A percentile compares a stretch with the other conserved stretches of the same genome.
Evolutionary conservation across 1,140 invertebrate species (phyloP).

Genomic region (Drosophila carrolli): DNA sequence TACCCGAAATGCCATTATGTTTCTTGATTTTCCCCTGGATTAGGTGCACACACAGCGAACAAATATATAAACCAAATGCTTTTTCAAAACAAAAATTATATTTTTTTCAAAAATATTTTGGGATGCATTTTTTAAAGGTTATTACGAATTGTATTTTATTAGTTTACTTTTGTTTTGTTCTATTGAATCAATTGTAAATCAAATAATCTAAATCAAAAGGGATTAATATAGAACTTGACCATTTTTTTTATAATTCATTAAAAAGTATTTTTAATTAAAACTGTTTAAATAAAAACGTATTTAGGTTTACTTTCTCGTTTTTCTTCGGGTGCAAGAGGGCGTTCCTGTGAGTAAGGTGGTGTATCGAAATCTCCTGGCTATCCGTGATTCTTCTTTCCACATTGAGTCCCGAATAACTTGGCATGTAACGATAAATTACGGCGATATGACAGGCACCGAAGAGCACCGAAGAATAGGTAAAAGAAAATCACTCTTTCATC

Average conservation of each 20-base stretch:
- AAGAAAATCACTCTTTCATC: conserved; percentile 9
- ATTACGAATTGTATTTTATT: too few species aligned
- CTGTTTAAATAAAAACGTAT: neutral
- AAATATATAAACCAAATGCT: too few species aligned
- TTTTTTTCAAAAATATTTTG: too few species aligned
- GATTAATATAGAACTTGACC: too few species aligned
- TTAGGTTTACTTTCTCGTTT: neutral
- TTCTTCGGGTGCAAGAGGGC: conserved; percentile 32
- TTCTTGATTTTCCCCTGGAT: conserved; percentile 79
- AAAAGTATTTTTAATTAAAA: too few species aligned
- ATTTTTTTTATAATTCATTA: too few species aligned
- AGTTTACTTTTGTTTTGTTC: too few species aligned
- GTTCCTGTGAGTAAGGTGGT: conserved; percentile 27
- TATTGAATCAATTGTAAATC: too few species aligned
- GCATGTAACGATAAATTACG: conserved; percentile 78
- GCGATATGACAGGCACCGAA: conserved; percentile 64
- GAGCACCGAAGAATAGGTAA: neutral
- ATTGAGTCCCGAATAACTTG: conserved; percentile 66
- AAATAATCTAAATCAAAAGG: too few species aligned
- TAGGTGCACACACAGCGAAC: conserved; percentile 34
- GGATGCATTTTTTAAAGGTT: too few species aligned
- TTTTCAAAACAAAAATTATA: too few species aligned
- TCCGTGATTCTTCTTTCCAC: conserved; percentile 42
- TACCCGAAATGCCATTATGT: conserved; percentile 61
- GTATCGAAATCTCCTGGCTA: conserved; percentile 7